Evolutionary conservation across 2,797 vertebrate genomes (phyloP).

Genomic region (Acrossocheilus wenchowensis): DNA sequence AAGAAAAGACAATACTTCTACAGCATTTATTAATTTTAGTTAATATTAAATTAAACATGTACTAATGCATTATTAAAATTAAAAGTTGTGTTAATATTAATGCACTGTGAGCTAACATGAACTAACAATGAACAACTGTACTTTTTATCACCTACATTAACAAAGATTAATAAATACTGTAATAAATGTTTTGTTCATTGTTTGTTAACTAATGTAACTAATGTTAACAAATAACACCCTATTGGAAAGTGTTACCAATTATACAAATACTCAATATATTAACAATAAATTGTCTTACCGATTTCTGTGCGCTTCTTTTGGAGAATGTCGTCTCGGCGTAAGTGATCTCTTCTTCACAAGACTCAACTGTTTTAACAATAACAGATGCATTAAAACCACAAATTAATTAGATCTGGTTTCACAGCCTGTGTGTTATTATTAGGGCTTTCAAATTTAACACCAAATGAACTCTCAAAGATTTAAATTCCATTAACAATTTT

Average conservation of each 20-base stretch:
- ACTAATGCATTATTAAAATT: too few species aligned
- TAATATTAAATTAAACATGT: too few species aligned
- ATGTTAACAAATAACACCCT: too few species aligned
- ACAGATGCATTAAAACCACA: background rate
- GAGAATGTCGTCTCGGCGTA: background rate
- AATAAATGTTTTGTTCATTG: background rate
- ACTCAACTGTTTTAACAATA: background rate
- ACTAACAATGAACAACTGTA: too few species aligned
- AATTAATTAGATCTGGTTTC: too few species aligned
- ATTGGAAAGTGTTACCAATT: background rate
- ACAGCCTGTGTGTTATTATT: too few species aligned
- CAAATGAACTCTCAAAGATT: background rate
- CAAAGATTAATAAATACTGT: background rate
- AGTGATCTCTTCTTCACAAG: rapidly evolving
- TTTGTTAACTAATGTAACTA: too few species aligned
- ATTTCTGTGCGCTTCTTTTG: background rate
- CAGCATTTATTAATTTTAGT: too few species aligned
- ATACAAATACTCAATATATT: background rate
- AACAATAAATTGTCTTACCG: background rate
- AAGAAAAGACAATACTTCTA: background rate
- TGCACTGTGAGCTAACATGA: too few species aligned
- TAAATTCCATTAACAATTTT: too few species aligned
- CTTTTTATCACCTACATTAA: background rate
- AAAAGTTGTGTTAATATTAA: too few species aligned
- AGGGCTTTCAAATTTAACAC: too few species aligned